Conservation (phyloP, 2,888 invertebrate species). For the Mechanitis messenoides region DNA sequence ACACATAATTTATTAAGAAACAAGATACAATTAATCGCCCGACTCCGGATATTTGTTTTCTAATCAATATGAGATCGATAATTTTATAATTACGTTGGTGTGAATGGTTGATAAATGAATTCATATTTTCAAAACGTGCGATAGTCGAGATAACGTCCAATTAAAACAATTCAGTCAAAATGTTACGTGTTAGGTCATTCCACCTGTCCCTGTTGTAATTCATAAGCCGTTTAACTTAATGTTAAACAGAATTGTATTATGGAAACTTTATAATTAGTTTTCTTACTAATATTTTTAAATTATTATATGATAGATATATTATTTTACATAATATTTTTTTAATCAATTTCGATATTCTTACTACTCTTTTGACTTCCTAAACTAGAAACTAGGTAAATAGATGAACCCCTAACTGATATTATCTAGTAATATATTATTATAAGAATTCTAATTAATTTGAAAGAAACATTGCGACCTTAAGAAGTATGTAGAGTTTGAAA, state of each 20-base stretch:
- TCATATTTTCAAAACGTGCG: constrained; percentile 65
- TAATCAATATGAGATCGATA: constrained; percentile 50
- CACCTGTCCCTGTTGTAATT: constrained; percentile 71
- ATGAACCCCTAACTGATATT: too few relatives aligned
- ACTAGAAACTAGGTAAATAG: too few relatives aligned
- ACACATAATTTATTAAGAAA: constrained; percentile 28
- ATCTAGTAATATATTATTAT: too few relatives aligned
- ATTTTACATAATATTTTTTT: too few relatives aligned
- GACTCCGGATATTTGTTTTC: constrained; percentile 58
- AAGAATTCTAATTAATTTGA: too few relatives aligned
- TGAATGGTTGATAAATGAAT: constrained; percentile 62
- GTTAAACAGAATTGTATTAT: background rate
- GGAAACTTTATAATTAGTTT: too few relatives aligned
- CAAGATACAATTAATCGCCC: constrained; percentile 34
- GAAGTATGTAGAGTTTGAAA: too few relatives aligned
- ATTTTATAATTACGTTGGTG: constrained; percentile 53
- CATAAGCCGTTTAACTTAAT: constrained; percentile 43
- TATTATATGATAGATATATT: too few relatives aligned
- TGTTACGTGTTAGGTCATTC: constrained; percentile 76
- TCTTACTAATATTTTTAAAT: too few relatives aligned
- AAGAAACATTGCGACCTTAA: too few relatives aligned
- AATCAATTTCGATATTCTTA: too few relatives aligned
- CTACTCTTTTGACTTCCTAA: too few relatives aligned
- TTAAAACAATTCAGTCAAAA: constrained; percentile 77
- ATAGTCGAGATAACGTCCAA: constrained; percentile 72